Evolutionary conservation across 2,888 invertebrate species (phyloP), one percentile per base, ranked within the genome.

Genomic region (Apodemia mormo): DNA sequence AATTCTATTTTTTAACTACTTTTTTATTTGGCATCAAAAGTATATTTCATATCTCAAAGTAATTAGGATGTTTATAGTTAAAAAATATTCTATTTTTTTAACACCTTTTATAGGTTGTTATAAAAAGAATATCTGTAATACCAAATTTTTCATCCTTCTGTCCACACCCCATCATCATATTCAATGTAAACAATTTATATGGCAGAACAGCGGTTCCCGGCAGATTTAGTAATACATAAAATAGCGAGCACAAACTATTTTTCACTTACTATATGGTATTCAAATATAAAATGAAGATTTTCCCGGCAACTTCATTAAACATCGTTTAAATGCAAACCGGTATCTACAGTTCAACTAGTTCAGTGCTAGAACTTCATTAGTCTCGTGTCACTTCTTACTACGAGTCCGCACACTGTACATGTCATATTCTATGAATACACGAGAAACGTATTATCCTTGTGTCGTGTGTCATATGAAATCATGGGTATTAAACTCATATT

Each of bases 391-490:
- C 66, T 66, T 49, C 49, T 66, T 66, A 49, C 52, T 52, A 12
- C 43, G 14, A 33, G 61, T 61, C 33, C 33, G 61, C 61, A 61
- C 56, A 29, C 29, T 61, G 61, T 61, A 61, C 56, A 61, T 61
- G 61, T 61, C 61, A 61, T 61, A 61, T 61, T 61, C 61, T 33
- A 61, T 29, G 61, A 61, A 61, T 61, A 61, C 61, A 61, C 10
- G 61, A 61, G 61, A 61, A 61, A 61, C 61, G 61, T 61, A 61
- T 61, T 61, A 61, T 61, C 61, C 14, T 61, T 33, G 30, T 61
- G 61, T 61, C 61, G 12, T 30, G 12, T 61, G 12, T 61, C 33
- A 61, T 33, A 61, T 73, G 84, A 66, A 43, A 66, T 14, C 66
- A 66, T 33, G 52, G 10, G 30, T 30, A 66, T 43, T 49, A 52